phyloP scores from a whole-genome alignment of 2,797 vertebrate genomes.

The Ctenosaura bakeri region DNA sequence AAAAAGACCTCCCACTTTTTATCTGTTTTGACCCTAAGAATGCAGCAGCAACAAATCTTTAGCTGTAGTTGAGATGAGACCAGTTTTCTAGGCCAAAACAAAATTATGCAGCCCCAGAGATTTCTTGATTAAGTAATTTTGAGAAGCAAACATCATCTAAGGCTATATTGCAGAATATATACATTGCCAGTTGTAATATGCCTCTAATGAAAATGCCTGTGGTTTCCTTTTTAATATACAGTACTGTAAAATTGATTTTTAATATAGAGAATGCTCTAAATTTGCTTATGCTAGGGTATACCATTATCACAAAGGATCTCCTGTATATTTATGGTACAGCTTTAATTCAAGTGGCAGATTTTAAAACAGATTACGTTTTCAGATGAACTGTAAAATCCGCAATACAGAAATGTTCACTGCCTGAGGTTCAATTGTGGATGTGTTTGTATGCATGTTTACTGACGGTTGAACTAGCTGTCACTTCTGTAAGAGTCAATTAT shows the following conservation, averaged over 20 bases:
- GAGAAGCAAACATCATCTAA: slow-evolving; percentile 25
- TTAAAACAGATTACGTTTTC: slow-evolving; percentile 19
- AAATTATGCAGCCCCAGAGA: slow-evolving; percentile 17
- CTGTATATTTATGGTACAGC: neutral
- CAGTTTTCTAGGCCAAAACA: slow-evolving; percentile 29
- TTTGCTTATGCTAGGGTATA: neutral
- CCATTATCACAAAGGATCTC: slow-evolving; percentile 15
- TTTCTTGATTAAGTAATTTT: slow-evolving; percentile 10
- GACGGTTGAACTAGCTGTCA: neutral
- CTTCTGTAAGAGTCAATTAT: neutral
- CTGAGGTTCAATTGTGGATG: neutral
- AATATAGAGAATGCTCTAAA: neutral
- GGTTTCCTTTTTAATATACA: neutral
- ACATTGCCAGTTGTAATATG: neutral
- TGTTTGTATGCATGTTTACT: neutral
- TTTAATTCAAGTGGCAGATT: slow-evolving; percentile 12
- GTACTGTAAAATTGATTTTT: slow-evolving; percentile 12
- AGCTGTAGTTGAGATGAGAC: neutral
- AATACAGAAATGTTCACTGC: slow-evolving; percentile 8
- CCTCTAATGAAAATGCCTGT: neutral
- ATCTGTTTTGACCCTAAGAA: neutral
- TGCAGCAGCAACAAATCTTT: neutral
- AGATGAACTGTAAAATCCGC: neutral
- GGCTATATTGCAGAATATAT: slow-evolving; percentile 1
- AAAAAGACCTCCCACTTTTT: neutral